Base-by-base conservation (phyloP, 2,797 vertebrate genomes). In the Molossus molossus region DNA sequence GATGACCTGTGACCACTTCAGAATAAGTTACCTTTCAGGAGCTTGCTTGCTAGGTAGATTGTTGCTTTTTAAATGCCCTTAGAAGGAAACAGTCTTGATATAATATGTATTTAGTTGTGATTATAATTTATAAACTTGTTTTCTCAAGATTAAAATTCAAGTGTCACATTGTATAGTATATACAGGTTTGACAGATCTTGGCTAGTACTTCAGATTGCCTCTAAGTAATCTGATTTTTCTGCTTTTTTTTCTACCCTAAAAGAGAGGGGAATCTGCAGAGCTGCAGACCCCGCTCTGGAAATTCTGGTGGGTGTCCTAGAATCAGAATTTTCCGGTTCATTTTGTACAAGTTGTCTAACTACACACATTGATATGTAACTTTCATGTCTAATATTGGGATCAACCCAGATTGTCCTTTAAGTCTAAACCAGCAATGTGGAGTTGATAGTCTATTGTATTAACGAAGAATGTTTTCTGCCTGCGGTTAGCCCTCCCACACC, bases 261-360 rank as follows among this genome's bases (percentile, higher is more conserved):
- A 87, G 17, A 75, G 53, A 92, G 76, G 29, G 45, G 48, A 82
- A 27, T 86, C 29, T 69, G 40, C 53, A 29, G 72, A 50, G 18
- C 27, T 90, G 14, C 76, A 48, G 65, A 76, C 1, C 25, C 23
- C 14, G 0, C 76, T 90, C 27, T 62, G 70, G 82, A 91, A 80
- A 84, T 90, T 81, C 79, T 77, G 60, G 76, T 48, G 20, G 58
- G 64, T 45, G 55, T 73, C n/a, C 15, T 76, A 45, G 27, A 73
- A 76, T 25, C 53, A 82, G 55, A 37, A 73, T 73, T 87, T 84
- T 69, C 81, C 21, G 65, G 75, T 60, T 96, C 40, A 25, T 82
- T 92, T 91, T 92, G 60, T 81, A 73, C 37, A 92, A 27, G 11
- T 67, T 90, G 37, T 65, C 62, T 92, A 27, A n/a, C 67, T 15